Evolutionary conservation across 2,797 vertebrate species (phyloP), one percentile per base, ranked within the genome.

Genomic region (Buphagus erythrorhynchus): DNA sequence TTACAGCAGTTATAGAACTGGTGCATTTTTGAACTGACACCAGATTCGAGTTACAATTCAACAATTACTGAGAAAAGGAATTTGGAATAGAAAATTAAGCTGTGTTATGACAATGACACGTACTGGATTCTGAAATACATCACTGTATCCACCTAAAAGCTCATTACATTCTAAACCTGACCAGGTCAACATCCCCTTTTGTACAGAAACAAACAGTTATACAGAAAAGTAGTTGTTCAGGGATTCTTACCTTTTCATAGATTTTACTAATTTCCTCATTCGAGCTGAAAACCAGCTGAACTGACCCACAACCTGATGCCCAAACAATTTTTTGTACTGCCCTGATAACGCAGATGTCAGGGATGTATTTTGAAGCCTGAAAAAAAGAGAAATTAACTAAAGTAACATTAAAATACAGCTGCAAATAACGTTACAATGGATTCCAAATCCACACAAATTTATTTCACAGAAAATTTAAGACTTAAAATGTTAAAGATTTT

Each of bases 191-290:
- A 36, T 1, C 22, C 6, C 36, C 8, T 69, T 83, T 36, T 29
- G 8, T 35, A 79, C 33, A 46, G 13, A 77, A 86, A 62, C 5
- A 5, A 81, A 48, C 22, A 68, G 7, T 65, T 42, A 25, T 5
- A 43, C 0, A 80, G 28, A 66, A 76, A 68, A 65, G 18, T 1
- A 81, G 40, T 38, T 87, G n/a, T 63, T 85, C 57, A 63, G 12
- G 33, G 96, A 89, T 79, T 94, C 97, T 98, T 97, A 99, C 99
- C 99, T 99, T 99, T 92, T 99, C 99, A 57, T 99, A 99, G 97
- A 99, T 99, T 98, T 99, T 99, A 98, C 99, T 99, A n/a, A 99
- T 99, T 96, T 99, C 99, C 83, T 99, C 99, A 97, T 99, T 99
- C 6, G 99, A 99, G 95, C 99, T 99, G 98, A 99, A 99, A 84